Evolutionary conservation across 2,113 vertebrate species (phyloP), one percentile per base, ranked within the genome.

Genomic region (Cryptomyrus ogoouensis): DNA sequence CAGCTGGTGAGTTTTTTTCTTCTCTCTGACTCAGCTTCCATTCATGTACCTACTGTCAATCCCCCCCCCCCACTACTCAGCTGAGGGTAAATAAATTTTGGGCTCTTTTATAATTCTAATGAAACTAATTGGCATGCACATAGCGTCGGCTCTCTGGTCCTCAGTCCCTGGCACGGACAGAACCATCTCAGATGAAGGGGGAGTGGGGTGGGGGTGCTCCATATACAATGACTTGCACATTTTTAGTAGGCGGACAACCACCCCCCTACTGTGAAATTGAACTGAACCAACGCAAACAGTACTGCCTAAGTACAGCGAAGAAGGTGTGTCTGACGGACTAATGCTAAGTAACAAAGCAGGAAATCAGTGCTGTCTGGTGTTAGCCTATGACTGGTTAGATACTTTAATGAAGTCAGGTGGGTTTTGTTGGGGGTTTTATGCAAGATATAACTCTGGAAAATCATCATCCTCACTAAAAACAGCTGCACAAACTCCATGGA

Each of bases 111-210:
- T 92, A 19, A 58, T 91, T 92, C 91, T 89, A 93, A 94, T 90
- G 90, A 31, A 83, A 80, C 93, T 94, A 52, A 95, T 96, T 95
- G 91, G 91, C 93, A 96, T 96, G 93, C 95, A 89, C n/a, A 90
- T 92, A 90, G 90, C 92, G 77, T 88, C 86, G 12, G 31, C 92
- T 24, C 13, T 80, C 80, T 92, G 91, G 89, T 93, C 91, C 91
- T 88, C 92, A 91, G 87, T 91, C 77, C n/a, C 93, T 92, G 92
- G 91, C 92, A 93, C 90, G 91, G 50, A 91, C 77, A 85, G 90
- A 70, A 93, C 93, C 88, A 39, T 56, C 87, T 89, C 90, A 88
- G 74, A 93, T 93, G 90, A 89, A 90, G 89, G 90, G 91, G 49
- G 21, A 44, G 24, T 3, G 83, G 31, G 92, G 92, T 92, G 93